A percentile compares a stretch with the other conserved stretches of the same genome.
phyloP scores from a whole-genome alignment of 2,797 vertebrate genomes.

The Alauda arvensis region DNA sequence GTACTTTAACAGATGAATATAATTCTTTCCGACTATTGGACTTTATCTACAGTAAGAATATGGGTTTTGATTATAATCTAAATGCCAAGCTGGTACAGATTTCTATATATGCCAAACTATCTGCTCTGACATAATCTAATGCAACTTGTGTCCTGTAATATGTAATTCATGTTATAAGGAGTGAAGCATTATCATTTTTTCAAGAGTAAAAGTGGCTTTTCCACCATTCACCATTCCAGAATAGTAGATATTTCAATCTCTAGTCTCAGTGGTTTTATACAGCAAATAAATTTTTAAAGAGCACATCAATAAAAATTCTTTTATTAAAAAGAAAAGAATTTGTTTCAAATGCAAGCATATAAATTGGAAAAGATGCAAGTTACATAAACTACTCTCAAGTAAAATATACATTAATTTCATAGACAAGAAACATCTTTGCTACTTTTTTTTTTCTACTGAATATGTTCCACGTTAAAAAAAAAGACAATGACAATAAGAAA shows the following conservation, averaged over 20 bases:
- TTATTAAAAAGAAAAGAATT: not conserved
- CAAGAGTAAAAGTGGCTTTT: not conserved
- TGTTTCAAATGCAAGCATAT: not conserved
- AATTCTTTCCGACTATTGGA: not conserved
- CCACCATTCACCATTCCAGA: not conserved
- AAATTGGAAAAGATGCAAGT: not conserved
- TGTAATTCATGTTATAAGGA: not conserved
- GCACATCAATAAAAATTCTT: not conserved
- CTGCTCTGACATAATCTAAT: not conserved
- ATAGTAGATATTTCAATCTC: not conserved
- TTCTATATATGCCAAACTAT: not conserved
- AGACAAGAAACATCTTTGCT: not conserved
- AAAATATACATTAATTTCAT: not conserved
- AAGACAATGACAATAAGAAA: not conserved
- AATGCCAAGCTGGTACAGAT: not conserved
- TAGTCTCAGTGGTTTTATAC: not conserved
- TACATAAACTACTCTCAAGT: not conserved
- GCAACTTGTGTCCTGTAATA: not conserved
- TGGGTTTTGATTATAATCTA: not conserved
- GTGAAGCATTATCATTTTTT: not conserved
- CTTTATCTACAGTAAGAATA: not conserved
- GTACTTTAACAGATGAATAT: not conserved
- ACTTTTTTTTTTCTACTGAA: not conserved
- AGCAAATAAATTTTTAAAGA: not conserved
- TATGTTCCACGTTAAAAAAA: not conserved